Conservation (phyloP, 2,888 invertebrate genomes). For the Laothoe populi region DNA sequence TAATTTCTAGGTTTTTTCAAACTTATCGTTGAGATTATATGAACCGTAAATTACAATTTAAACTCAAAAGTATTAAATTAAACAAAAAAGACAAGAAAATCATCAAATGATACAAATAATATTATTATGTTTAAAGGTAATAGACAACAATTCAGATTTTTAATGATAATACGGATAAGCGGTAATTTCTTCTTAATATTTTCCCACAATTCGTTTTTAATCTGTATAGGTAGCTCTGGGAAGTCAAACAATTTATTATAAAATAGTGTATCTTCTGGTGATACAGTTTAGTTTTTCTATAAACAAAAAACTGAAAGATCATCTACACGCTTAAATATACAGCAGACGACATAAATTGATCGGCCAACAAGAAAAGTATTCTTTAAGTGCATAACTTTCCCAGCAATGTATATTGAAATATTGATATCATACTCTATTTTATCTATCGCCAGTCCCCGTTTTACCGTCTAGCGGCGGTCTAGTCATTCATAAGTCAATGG, state of each 20-base stretch:
- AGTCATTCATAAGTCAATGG: conserved; percentile 66
- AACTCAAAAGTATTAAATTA: too few species aligned
- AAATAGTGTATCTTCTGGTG: conserved; percentile 27
- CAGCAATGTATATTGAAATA: background rate
- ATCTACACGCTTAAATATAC: background rate
- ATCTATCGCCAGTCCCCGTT: background rate
- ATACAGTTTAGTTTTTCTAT: conserved; percentile 35
- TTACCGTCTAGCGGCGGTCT: conserved; percentile 72
- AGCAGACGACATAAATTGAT: background rate
- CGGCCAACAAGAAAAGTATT: background rate
- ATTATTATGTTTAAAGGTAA: background rate
- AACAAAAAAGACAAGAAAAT: too few species aligned
- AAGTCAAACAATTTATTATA: conserved; percentile 22
- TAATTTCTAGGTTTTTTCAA: too few species aligned
- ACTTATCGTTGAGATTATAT: too few species aligned
- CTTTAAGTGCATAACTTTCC: background rate
- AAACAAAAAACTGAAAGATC: conserved; percentile 8
- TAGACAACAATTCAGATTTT: background rate
- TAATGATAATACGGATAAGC: background rate
- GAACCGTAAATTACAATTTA: too few species aligned
- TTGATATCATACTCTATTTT: background rate
- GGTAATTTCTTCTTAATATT: background rate
- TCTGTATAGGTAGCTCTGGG: background rate
- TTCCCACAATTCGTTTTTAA: background rate
- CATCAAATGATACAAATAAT: too few species aligned